Percentiles rank a stretch among this genome's conserved stretches.
Evolutionary conservation across 2,113 vertebrate genomes (phyloP).

Genomic region (Euleptes europaea): DNA sequence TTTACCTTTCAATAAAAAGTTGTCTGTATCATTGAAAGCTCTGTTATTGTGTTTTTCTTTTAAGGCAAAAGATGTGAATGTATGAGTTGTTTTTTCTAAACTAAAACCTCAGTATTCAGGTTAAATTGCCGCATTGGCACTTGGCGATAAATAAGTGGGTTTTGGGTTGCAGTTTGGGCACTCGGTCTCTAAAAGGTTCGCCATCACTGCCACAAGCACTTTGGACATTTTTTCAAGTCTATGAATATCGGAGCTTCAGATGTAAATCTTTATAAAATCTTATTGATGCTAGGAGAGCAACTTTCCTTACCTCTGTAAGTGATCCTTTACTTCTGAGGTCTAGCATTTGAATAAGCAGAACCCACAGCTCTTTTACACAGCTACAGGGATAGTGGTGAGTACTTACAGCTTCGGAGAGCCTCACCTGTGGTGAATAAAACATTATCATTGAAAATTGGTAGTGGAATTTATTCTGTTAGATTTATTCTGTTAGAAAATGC

Average conservation of each 20-base stretch:
- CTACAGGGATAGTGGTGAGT: constrained; percentile 82
- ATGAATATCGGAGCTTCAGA: not conserved
- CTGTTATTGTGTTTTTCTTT: too few species aligned
- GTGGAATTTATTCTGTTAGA: not conserved
- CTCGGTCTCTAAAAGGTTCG: too few species aligned
- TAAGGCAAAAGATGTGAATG: too few species aligned
- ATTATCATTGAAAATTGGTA: not conserved
- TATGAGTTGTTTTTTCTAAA: too few species aligned
- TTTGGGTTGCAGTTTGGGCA: too few species aligned
- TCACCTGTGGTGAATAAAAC: constrained; percentile 77
- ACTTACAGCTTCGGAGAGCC: constrained; percentile 85
- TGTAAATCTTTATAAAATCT: not conserved
- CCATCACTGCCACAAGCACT: not conserved
- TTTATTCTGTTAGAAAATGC: not conserved
- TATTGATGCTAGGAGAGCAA: not conserved
- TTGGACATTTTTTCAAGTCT: not conserved
- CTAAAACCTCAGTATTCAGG: too few species aligned
- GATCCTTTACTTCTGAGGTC: constrained; percentile 84
- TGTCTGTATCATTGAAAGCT: too few species aligned
- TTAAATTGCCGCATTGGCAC: too few species aligned
- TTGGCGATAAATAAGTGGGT: too few species aligned
- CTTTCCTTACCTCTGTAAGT: constrained; percentile 81
- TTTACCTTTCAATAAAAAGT: too few species aligned
- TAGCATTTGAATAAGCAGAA: constrained; percentile 88
- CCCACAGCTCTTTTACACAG: constrained; percentile 93